Conservation (phyloP, 2,113 vertebrate genomes). For the Noctilio leporinus region DNA sequence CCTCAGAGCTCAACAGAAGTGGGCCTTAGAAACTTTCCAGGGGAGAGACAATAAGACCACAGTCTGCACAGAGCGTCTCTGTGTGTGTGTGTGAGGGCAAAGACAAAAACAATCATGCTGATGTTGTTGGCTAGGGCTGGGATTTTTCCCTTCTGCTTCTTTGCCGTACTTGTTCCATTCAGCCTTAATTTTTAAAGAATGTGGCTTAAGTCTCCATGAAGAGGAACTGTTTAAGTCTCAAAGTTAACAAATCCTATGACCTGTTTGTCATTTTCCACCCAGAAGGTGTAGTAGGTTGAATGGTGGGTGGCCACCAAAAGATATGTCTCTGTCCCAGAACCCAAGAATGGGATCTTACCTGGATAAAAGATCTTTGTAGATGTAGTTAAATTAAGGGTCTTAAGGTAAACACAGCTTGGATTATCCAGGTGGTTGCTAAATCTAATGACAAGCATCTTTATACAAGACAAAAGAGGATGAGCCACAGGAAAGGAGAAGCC, state of each 20-base stretch:
- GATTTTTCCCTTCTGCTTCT: not conserved
- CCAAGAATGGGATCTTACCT: not conserved
- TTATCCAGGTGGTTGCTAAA: not conserved
- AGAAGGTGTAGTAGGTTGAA: not conserved
- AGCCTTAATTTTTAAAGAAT: not conserved
- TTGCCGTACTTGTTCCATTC: not conserved
- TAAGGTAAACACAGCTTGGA: not conserved
- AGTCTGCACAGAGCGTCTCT: conserved; percentile 53
- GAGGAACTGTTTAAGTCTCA: not conserved
- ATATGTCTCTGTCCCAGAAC: not conserved
- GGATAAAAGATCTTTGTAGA: not conserved
- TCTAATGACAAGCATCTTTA: not conserved
- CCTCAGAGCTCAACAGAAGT: conserved; percentile 48
- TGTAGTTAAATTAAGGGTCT: not conserved
- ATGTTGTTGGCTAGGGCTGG: conserved; percentile 11
- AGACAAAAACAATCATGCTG: conserved; percentile 30
- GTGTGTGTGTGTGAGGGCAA: conserved; percentile 6
- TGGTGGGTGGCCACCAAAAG: not conserved
- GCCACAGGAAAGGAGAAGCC: not conserved
- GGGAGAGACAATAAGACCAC: conserved; percentile 61
- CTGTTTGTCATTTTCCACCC: not conserved
- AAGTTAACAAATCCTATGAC: not conserved
- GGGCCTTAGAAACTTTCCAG: conserved; percentile 57
- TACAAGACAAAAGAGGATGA: not conserved
- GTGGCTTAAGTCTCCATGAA: not conserved